Evolutionary conservation across 2,888 invertebrate species (phyloP).

Genomic region (Athrips mouffetella): DNA sequence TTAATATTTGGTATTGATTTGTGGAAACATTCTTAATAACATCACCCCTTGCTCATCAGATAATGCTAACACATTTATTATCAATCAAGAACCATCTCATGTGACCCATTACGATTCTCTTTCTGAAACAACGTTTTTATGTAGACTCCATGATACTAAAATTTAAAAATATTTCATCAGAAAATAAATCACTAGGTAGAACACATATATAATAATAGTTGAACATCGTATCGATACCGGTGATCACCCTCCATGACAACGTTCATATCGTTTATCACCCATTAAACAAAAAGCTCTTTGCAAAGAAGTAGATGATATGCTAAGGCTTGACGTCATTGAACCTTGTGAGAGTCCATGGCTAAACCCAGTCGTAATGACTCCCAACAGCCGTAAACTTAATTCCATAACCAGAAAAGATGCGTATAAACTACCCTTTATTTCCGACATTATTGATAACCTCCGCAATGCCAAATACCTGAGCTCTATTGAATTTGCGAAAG

Average conservation of each 20-base stretch:
- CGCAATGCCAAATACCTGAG: neutral
- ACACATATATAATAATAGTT: neutral
- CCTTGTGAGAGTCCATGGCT: slow-evolving; percentile 26
- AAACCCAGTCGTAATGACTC: slow-evolving; percentile 22
- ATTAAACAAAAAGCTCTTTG: slow-evolving; percentile 23
- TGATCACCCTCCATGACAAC: slow-evolving; percentile 22
- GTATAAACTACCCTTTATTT: slow-evolving; percentile 14
- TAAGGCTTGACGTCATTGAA: slow-evolving; percentile 19
- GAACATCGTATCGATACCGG: slow-evolving; percentile 11
- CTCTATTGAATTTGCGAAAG: slow-evolving; percentile 3
- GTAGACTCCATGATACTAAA: neutral
- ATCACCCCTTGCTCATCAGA: neutral
- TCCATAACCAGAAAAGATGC: slow-evolving; percentile 22
- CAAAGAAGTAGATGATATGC: slow-evolving; percentile 25
- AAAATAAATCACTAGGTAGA: neutral
- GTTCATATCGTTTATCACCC: slow-evolving; percentile 25
- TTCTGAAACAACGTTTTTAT: neutral
- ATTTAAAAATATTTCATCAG: slow-evolving; percentile 1
- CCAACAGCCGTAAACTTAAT: slow-evolving; percentile 25
- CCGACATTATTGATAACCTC: slow-evolving; percentile 1
- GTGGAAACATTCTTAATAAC: neutral
- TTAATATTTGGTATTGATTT: neutral
- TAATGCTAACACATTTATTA: neutral
- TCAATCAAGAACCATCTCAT: neutral
- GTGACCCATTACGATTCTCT: neutral